phyloP scores from a whole-genome alignment of 2,797 vertebrate genomes.

The Malacoraja senta region DNA sequence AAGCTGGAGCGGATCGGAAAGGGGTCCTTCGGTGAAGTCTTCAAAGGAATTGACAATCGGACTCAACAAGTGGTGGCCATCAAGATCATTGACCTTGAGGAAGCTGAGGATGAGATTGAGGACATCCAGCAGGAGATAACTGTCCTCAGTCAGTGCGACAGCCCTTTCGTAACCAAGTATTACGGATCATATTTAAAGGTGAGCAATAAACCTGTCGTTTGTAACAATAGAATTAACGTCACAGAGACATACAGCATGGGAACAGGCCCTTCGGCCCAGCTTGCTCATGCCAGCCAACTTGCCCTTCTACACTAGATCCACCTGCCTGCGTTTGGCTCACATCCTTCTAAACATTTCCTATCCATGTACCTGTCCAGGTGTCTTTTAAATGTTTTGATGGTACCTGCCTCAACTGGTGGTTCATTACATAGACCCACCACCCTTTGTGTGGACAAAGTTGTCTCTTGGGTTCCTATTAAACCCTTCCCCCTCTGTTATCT shows the following conservation, averaged over 20 bases:
- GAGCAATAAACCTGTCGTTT: constrained; percentile 42
- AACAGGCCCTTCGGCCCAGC: too few species aligned
- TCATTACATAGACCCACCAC: too few species aligned
- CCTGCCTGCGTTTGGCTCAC: too few species aligned
- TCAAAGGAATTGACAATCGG: constrained; percentile 71
- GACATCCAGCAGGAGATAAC: constrained; percentile 73
- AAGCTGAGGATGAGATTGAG: constrained; percentile 72
- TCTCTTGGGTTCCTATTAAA: too few species aligned
- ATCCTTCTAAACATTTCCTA: too few species aligned
- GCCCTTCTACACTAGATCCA: too few species aligned
- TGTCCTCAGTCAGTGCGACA: constrained; percentile 69
- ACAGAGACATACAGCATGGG: background rate
- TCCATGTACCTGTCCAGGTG: too few species aligned
- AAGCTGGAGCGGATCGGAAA: constrained; percentile 71
- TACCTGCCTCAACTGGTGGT: too few species aligned
- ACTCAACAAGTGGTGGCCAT: constrained; percentile 69
- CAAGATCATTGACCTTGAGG: constrained; percentile 65
- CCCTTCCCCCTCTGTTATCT: too few species aligned
- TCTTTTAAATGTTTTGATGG: too few species aligned
- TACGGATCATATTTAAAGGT: constrained; percentile 73
- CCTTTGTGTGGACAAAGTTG: too few species aligned
- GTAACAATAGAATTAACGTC: background rate
- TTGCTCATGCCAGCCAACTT: too few species aligned
- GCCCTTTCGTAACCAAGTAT: constrained; percentile 70
- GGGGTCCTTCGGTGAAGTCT: constrained; percentile 70